Conservation (phyloP, 1,140 invertebrate genomes). For the Adelges cooleyi region DNA sequence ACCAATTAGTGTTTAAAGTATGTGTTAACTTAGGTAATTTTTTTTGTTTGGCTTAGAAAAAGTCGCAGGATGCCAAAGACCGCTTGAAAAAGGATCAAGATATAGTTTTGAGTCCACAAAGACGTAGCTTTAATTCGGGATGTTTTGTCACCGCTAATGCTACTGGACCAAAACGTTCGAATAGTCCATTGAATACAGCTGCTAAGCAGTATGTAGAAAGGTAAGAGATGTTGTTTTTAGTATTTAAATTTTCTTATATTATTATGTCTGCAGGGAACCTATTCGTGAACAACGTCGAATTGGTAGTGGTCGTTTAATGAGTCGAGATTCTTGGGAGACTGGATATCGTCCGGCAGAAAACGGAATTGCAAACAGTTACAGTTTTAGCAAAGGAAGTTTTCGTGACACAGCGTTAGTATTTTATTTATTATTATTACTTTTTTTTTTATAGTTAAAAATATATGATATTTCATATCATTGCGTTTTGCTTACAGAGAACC, state of each 20-base stretch:
- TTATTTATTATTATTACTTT: not conserved
- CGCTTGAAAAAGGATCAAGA: constrained; percentile 69
- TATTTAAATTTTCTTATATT: constrained; percentile 4
- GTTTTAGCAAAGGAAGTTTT: constrained; percentile 39
- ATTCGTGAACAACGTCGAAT: constrained; percentile 46
- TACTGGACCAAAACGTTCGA: constrained; percentile 32
- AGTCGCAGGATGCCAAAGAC: constrained; percentile 61
- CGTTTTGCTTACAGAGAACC: not conserved
- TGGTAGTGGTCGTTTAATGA: constrained; percentile 63
- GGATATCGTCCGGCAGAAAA: constrained; percentile 17
- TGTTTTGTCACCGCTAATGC: constrained; percentile 48
- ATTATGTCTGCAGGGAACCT: not conserved
- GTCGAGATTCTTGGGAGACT: constrained; percentile 42
- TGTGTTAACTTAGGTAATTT: too few relatives aligned
- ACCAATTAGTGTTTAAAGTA: too few relatives aligned
- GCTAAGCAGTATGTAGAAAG: constrained; percentile 26
- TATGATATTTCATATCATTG: not conserved
- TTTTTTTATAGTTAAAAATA: not conserved
- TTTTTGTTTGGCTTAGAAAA: constrained; percentile 38
- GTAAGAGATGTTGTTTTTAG: not conserved
- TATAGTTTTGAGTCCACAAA: constrained; percentile 69
- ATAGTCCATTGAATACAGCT: constrained; percentile 33
- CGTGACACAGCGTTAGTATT: constrained; percentile 16
- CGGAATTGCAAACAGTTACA: constrained; percentile 12
- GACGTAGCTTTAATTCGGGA: constrained; percentile 69